phyloP scores from a whole-genome alignment of 2,797 vertebrate species.

The Gastrophryne carolinensis region DNA sequence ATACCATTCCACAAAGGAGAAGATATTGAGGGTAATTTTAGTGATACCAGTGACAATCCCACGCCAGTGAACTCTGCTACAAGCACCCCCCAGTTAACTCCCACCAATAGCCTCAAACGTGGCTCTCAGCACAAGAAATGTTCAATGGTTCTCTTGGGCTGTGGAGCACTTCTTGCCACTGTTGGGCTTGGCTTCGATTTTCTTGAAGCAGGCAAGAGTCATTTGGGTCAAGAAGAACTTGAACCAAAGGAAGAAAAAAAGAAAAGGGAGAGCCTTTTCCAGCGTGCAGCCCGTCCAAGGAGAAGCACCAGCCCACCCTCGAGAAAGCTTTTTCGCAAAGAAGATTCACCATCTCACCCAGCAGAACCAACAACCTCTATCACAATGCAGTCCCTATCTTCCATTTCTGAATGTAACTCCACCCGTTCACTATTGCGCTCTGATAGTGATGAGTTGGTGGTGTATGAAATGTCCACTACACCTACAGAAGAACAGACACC shows the following conservation, averaged over 20 bases:
- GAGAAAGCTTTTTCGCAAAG: conserved; percentile 86
- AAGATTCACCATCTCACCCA: conserved; percentile 67
- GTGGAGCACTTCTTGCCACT: conserved; percentile 87
- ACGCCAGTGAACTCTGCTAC: conserved; percentile 76
- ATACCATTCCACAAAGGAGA: conserved; percentile 84
- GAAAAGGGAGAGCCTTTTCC: conserved; percentile 89
- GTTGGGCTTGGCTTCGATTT: conserved; percentile 87
- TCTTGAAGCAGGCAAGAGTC: conserved; percentile 74
- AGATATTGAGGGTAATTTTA: conserved; percentile 76
- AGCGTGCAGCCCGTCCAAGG: conserved; percentile 78
- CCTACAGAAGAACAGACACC: conserved; percentile 67
- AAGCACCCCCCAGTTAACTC: conserved; percentile 77
- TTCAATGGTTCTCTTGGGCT: conserved; percentile 86
- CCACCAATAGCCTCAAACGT: conserved; percentile 81
- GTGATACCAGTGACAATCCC: conserved; percentile 74
- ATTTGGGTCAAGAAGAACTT: conserved; percentile 68
- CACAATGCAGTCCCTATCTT: conserved; percentile 88
- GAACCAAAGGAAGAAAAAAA: conserved; percentile 83
- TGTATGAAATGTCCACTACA: conserved; percentile 76
- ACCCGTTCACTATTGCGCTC: conserved; percentile 87
- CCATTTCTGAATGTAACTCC: conserved; percentile 93
- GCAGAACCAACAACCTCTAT: conserved; percentile 77
- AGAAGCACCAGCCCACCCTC: conserved; percentile 84
- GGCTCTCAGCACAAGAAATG: conserved; percentile 80
- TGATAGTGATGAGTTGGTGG: conserved; percentile 89